Evolutionary conservation across 2,888 invertebrate genomes (phyloP).

Genomic region (Ditylenchus weischeri): DNA sequence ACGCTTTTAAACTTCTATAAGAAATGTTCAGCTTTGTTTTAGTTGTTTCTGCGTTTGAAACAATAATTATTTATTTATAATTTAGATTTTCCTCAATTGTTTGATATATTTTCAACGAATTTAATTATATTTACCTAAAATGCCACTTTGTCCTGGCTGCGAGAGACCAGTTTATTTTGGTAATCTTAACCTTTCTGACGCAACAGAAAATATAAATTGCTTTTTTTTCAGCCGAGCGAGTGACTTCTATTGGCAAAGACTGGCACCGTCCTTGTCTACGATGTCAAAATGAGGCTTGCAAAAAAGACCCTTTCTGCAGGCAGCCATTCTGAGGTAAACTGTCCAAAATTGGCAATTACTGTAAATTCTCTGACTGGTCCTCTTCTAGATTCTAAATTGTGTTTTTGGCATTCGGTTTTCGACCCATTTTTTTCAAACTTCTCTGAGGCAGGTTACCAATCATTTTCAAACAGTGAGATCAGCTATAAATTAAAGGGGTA

Average conservation of each 20-base stretch:
- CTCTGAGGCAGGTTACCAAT: no score
- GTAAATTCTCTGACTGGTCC: no score
- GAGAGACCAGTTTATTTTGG: constrained; percentile 57
- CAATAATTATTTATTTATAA: no score
- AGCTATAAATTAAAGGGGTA: no score
- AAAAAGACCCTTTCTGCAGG: constrained; percentile 72
- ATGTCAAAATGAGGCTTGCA: constrained; percentile 68
- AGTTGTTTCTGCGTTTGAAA: no score
- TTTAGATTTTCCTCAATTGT: not conserved
- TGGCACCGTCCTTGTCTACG: constrained; percentile 71
- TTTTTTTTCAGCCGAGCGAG: constrained; percentile 68
- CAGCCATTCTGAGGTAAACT: constrained; percentile 66
- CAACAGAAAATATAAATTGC: constrained; percentile 15
- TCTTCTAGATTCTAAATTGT: no score
- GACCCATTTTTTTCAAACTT: no score
- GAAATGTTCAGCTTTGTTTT: no score
- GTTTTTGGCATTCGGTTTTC: no score
- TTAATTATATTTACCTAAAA: constrained; percentile 26
- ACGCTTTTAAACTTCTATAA: no score
- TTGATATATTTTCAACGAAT: no score
- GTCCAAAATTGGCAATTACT: not conserved
- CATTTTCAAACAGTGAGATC: no score
- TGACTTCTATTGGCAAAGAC: constrained; percentile 72
- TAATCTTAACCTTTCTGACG: constrained; percentile 22
- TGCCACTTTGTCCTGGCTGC: constrained; percentile 56